Percentiles rank a stretch among this genome's conserved stretches.
phyloP scores from a whole-genome alignment of 2,113 vertebrate species.

The Dipodomys ordii region DNA sequence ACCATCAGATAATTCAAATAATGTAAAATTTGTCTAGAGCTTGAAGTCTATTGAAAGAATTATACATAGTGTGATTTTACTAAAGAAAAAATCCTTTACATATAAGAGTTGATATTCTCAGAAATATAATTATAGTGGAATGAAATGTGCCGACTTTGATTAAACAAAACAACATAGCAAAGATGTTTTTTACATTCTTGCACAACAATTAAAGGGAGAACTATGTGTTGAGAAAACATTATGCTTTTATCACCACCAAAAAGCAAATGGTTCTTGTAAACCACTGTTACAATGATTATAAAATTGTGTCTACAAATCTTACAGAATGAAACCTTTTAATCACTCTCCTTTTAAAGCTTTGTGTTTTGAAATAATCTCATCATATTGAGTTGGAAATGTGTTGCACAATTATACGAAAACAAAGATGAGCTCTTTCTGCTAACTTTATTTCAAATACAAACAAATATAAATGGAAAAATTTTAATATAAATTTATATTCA shows the following conservation, averaged over 20 bases:
- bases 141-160: neutral
- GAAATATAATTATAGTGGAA: neutral
- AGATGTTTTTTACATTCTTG: neutral
- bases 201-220: neutral
- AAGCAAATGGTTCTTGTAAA: neutral
- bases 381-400: neutral
- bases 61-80: neutral
- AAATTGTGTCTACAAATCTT: constrained; percentile 31
- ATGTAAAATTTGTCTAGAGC: no score
- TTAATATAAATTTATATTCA: neutral
- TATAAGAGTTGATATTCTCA: neutral
- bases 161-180: neutral
- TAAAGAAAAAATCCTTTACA: neutral
- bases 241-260: neutral
- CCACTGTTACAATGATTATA: neutral
- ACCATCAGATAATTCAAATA: no score
- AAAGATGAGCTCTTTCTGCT: neutral
- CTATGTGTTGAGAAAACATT: neutral
- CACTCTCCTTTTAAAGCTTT: neutral
- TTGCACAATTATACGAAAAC: neutral
- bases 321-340: constrained; percentile 30
- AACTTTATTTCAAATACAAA: constrained; percentile 14
- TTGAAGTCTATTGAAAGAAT: neutral
- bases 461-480: neutral
- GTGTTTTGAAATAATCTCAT: neutral